Percentiles rank a stretch among this genome's conserved stretches.
Conservation (phyloP, 2,888 invertebrate species). For the Homarus gammarus region DNA sequence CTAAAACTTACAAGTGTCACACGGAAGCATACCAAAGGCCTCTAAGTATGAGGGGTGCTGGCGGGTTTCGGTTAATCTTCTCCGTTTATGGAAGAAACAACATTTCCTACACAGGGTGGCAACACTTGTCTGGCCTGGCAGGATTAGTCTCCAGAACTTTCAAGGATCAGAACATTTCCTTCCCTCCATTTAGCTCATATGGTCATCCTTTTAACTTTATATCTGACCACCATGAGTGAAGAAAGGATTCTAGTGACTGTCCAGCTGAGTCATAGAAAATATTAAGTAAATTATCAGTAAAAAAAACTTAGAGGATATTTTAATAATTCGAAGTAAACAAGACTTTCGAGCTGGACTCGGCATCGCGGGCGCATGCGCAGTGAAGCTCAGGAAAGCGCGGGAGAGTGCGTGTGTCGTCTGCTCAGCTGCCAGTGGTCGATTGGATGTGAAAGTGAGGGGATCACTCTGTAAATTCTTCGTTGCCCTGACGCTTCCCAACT, state of each 20-base stretch:
- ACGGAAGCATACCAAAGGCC: too few relatives aligned
- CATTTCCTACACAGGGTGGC: neutral
- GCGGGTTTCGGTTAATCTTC: neutral
- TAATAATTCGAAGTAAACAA: constrained; percentile 1
- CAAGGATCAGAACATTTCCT: neutral
- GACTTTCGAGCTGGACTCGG: neutral
- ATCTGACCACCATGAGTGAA: too few relatives aligned
- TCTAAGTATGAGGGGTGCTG: neutral
- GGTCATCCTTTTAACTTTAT: too few relatives aligned
- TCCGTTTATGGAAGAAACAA: constrained; percentile 12
- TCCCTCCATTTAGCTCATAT: neutral
- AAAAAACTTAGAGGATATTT: too few relatives aligned
- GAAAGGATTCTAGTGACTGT: too few relatives aligned
- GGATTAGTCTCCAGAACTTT: constrained; percentile 18
- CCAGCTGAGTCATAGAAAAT: too few relatives aligned
- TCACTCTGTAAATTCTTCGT: constrained; percentile 11
- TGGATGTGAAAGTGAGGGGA: constrained; percentile 39
- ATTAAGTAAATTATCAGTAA: too few relatives aligned
- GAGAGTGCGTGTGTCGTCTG: constrained; percentile 48
- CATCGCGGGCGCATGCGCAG: constrained; percentile 18
- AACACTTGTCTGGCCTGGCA: neutral
- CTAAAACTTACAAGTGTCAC: too few relatives aligned
- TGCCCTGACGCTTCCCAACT: constrained; percentile 26
- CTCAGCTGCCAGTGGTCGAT: constrained; percentile 42
- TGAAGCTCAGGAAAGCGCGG: constrained; percentile 36